Evolutionary conservation across 1,140 invertebrate genomes (phyloP).

Genomic region (Dufourea novaeangliae): DNA sequence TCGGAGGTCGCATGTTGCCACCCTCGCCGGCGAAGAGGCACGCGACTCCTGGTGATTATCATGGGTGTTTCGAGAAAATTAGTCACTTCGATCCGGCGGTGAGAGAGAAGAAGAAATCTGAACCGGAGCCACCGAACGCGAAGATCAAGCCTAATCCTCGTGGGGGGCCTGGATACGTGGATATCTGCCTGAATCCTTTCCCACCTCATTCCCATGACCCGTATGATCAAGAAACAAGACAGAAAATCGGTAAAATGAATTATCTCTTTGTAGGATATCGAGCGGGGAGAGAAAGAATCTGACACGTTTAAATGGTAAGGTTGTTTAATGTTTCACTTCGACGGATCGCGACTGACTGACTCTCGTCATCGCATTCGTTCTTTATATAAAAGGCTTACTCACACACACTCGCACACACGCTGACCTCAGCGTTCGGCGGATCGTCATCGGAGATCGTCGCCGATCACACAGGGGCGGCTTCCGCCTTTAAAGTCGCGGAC

Average conservation of each 20-base stretch:
- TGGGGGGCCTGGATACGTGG: constrained; percentile 71
- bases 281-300: too few species aligned
- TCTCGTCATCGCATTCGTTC: too few species aligned
- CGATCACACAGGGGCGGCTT: too few species aligned
- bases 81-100: constrained; percentile 62
- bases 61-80: constrained; percentile 72
- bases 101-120: constrained; percentile 6
- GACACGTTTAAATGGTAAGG: too few species aligned
- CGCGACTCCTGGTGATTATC: constrained; percentile 73
- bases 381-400: too few species aligned
- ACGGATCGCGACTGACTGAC: too few species aligned
- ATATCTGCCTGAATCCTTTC: constrained; percentile 72
- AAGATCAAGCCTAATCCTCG: constrained; percentile 71
- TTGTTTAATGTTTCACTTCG: too few species aligned
- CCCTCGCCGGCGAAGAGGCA: constrained; percentile 68
- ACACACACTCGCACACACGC: too few species aligned
- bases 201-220: constrained; percentile 59
- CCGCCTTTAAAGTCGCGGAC: too few species aligned
- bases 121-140: constrained; percentile 61
- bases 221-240: constrained; percentile 48
- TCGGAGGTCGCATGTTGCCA: constrained; percentile 56
- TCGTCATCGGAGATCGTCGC: too few species aligned
- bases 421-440: too few species aligned
- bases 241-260: neutral
- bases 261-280: neutral